Base-by-base conservation (phyloP, 1,140 invertebrate species). In the Anoplolepis gracilipes region DNA sequence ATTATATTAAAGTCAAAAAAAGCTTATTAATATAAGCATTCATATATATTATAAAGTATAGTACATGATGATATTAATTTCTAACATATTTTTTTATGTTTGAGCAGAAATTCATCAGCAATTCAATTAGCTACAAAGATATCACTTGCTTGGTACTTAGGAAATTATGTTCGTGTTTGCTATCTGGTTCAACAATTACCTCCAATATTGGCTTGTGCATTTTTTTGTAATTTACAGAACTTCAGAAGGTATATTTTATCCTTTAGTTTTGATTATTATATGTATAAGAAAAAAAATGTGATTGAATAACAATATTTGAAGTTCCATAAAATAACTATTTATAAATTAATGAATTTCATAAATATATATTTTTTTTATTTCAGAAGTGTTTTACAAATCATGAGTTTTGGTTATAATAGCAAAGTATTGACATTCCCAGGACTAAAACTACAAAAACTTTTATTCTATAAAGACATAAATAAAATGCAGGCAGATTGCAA, bases 321-420 rank as follows among this genome's bases (percentile, higher is more conserved):
- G 0, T 5, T 76, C 2, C 42, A 19, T 2, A 33, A 28, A 30
- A 6, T 33, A 78, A 69, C 57, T 79, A 55, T 36, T 67, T 5
- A 13, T 39, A 42, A 61, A 57, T 55, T 36, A 49, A 53, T 75
- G 46, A 57, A n/a, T 55, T 42, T 39, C 42, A 22, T 42, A 46
- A 67, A 39, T 10, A 30, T 16, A 33, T 25, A 61, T 76, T 28
- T 67, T 16, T 76, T 86, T 86, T 79, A 25, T 94, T 94, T 62
- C 87, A 96, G 96, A 88, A 87, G 90, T 69, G 93, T 94, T n/a
- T 90, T 96, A 2, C 53, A 92, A 89, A 94, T 95, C 0, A 95
- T 96, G 95, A 95, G 95, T 78, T 86, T 87, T 30, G 96, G 94
- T 4, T 96, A 96, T 88, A 96, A 93, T 90, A 96, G 95, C 77